Evolutionary conservation across 23 tunicate genomes (phyloP).

Genomic region (Trididemnum clinides): DNA sequence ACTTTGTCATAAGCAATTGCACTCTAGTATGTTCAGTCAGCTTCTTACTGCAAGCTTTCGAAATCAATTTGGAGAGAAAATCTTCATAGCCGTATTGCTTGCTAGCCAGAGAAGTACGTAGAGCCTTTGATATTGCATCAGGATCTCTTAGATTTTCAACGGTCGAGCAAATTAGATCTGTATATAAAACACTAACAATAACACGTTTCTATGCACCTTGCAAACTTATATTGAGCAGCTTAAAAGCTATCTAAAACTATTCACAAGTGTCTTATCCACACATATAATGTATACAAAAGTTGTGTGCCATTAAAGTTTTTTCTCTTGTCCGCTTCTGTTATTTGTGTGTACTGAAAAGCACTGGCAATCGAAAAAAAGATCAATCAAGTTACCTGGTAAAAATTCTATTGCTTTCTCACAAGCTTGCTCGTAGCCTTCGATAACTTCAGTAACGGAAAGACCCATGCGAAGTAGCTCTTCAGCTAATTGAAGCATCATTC

Average conservation of each 20-base stretch:
- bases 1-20: neutral
- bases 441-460: slow-evolving; percentile 87
- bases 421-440: slow-evolving; percentile 93
- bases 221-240: too few relatives aligned
- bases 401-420: slow-evolving; percentile 88
- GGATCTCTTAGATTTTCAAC: slow-evolving; percentile 73
- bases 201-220: neutral
- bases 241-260: too few relatives aligned
- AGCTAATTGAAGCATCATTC: slow-evolving; percentile 81
- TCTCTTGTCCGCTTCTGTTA: too few relatives aligned
- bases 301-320: too few relatives aligned
- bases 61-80: slow-evolving; percentile 78
- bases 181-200: neutral
- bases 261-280: too few relatives aligned
- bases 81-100: slow-evolving; percentile 99
- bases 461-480: slow-evolving; percentile 98
- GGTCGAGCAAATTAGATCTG: slow-evolving; percentile 65
- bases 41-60: slow-evolving; percentile 89
- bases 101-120: slow-evolving; percentile 80
- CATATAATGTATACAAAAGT: too few relatives aligned
- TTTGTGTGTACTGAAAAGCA: too few relatives aligned
- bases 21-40: neutral
- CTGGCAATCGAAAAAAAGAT: too few relatives aligned
- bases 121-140: slow-evolving; percentile 64
- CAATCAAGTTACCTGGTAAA: slow-evolving; percentile 58